Conservation (phyloP, 2,888 invertebrate genomes). For the Pyralis farinalis region DNA sequence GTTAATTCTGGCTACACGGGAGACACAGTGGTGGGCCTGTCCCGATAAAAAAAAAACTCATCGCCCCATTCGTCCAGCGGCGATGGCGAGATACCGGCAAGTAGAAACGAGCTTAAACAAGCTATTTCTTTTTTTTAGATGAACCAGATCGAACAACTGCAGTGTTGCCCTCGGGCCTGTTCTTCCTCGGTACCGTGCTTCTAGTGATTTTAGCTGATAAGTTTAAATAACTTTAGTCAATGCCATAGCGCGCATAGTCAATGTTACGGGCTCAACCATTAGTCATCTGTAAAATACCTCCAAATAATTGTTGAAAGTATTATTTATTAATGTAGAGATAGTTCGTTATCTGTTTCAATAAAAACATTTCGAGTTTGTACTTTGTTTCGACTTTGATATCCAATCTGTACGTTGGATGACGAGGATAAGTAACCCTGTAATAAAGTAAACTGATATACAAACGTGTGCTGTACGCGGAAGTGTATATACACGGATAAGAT, state of each 20-base stretch:
- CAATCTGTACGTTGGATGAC: too few relatives aligned
- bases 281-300: slow-evolving; percentile 50
- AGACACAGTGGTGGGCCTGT: too few relatives aligned
- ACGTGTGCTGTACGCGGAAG: too few relatives aligned
- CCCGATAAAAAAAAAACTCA: too few relatives aligned
- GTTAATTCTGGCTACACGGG: too few relatives aligned
- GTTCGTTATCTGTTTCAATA: slow-evolving; percentile 41
- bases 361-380: slow-evolving; percentile 27
- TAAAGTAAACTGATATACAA: too few relatives aligned
- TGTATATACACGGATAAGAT: too few relatives aligned
- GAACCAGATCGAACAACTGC: slow-evolving; percentile 52
- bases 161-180: slow-evolving; percentile 63
- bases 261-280: slow-evolving; percentile 26
- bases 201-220: slow-evolving; percentile 72
- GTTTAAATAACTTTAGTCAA: slow-evolving; percentile 53
- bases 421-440: too few relatives aligned
- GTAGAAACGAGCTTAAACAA: too few relatives aligned
- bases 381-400: neutral
- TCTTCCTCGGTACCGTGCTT: slow-evolving; percentile 71
- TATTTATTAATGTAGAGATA: slow-evolving; percentile 43
- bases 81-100: too few relatives aligned
- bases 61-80: too few relatives aligned
- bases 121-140: slow-evolving; percentile 41
- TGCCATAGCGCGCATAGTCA: slow-evolving; percentile 8
- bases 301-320: slow-evolving; percentile 55